Conservation (phyloP, 2,113 vertebrate species). For the Pelvicachromis taeniatus region DNA sequence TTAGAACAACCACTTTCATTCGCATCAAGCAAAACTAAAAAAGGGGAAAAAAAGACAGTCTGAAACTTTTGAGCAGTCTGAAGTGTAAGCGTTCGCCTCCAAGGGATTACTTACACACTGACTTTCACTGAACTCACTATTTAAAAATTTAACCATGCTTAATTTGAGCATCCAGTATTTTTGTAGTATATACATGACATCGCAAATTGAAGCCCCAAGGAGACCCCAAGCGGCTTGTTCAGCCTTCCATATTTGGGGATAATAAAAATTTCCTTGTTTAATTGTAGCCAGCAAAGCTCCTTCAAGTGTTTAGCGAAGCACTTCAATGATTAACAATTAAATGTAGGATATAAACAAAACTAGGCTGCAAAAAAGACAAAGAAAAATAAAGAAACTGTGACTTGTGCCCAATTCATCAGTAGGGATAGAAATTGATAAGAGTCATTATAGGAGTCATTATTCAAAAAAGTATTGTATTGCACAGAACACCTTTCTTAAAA, state of each 20-base stretch:
- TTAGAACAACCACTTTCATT: neutral
- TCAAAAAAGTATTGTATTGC: neutral
- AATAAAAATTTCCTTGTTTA: neutral
- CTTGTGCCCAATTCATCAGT: neutral
- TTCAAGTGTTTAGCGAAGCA: neutral
- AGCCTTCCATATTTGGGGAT: neutral
- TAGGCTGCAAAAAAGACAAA: neutral
- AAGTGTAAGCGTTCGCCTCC: neutral
- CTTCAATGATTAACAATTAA: neutral
- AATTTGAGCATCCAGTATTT: neutral
- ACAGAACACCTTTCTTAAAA: neutral
- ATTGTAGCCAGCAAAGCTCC: neutral
- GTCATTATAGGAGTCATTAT: neutral
- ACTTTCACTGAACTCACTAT: neutral
- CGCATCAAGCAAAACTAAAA: neutral
- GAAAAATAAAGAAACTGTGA: neutral
- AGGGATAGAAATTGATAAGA: neutral
- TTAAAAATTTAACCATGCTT: neutral
- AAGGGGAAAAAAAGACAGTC: fast-evolving
- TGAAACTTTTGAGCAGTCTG: neutral
- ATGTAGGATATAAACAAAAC: neutral
- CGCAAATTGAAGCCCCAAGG: neutral
- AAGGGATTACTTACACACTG: neutral
- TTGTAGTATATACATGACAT: neutral
- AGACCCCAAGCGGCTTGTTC: neutral